Conservation (phyloP, 1,140 invertebrate species). For the Trichoplusia ni region DNA sequence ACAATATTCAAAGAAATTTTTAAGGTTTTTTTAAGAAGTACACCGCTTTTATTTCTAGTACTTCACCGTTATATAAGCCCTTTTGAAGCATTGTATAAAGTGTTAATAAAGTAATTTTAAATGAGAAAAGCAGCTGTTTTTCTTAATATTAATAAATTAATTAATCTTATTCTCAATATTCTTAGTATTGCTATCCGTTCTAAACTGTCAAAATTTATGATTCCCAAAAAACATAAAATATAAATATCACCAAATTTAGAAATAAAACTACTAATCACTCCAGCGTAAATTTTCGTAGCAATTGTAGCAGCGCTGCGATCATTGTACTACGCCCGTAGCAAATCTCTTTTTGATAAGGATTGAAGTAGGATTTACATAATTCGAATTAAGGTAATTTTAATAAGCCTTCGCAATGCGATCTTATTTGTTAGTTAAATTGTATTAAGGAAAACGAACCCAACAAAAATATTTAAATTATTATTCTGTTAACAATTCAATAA, state of each 20-base stretch:
- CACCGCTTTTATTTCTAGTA: no score
- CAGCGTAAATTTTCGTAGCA: background rate
- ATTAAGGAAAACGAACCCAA: background rate
- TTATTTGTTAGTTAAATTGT: background rate
- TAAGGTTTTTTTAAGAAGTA: constrained; percentile 16
- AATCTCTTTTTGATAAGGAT: background rate
- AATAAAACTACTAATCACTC: background rate
- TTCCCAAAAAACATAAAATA: no score
- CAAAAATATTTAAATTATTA: background rate
- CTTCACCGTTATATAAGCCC: no score
- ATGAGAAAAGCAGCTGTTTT: no score
- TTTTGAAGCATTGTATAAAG: no score
- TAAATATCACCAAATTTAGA: background rate
- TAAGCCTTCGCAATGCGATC: background rate
- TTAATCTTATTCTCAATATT: background rate
- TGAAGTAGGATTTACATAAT: background rate
- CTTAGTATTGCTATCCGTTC: background rate
- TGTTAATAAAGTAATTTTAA: no score
- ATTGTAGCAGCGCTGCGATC: background rate
- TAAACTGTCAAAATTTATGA: no score
- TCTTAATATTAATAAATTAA: no score
- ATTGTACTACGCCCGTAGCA: constrained; percentile 7
- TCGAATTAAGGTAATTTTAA: constrained; percentile 2
- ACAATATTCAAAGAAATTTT: constrained; percentile 18
- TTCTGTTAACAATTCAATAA: background rate